These are phyloP conservation scores for Girardia tigrina DNA, from an alignment of 2,888 invertebrate species.

Conservation along the genomic window DNA sequence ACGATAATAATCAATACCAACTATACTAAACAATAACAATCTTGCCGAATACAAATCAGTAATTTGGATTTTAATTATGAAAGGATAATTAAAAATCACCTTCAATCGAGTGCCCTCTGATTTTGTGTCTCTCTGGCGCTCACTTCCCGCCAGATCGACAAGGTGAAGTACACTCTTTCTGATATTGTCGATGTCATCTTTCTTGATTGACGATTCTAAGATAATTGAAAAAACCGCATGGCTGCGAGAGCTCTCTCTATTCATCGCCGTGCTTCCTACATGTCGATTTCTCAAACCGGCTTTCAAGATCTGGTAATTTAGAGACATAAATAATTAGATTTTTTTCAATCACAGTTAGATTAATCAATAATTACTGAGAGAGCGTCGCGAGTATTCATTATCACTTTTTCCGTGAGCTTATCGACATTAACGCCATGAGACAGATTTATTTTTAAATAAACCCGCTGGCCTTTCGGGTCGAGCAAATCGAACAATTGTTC, in stretches of 20 bases:
- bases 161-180: background rate
- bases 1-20: too few relatives aligned
- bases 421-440: background rate
- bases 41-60: too few relatives aligned
- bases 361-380: background rate
- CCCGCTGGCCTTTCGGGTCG: background rate
- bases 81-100: background rate
- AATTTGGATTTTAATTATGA: background rate
- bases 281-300: background rate
- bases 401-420: background rate
- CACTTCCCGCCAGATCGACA: conserved; percentile 2
- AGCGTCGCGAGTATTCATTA: background rate
- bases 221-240: background rate
- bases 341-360: background rate
- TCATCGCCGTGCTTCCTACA: background rate
- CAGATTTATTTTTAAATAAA: background rate
- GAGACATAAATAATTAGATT: too few relatives aligned
- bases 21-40: too few relatives aligned
- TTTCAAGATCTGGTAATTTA: background rate
- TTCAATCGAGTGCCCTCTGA: background rate
- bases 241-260: background rate
- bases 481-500: background rate
- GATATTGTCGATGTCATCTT: background rate
- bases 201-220: background rate
- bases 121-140: background rate